These are phyloP conservation scores for Oreochromis niloticus DNA, from an alignment of 2,113 vertebrate genomes.

Conservation along the genomic window DNA sequence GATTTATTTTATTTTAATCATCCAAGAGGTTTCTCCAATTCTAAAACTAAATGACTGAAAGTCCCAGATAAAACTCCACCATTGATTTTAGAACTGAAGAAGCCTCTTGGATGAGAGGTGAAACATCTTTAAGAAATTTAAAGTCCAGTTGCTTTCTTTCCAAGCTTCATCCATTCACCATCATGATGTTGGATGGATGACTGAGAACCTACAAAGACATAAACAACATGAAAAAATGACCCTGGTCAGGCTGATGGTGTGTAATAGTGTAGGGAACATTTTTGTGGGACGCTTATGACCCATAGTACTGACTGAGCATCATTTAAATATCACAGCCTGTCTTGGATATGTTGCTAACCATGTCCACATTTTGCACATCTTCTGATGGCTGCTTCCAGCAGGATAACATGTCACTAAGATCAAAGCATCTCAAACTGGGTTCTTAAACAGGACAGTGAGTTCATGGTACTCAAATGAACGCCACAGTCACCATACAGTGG, in stretches of 20 bases:
- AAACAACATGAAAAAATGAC: too few species aligned
- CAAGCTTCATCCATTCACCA: background rate
- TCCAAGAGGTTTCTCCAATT: background rate
- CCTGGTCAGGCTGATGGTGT: too few species aligned
- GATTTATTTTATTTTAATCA: background rate
- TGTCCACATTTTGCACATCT: background rate
- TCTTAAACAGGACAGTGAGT: too few species aligned
- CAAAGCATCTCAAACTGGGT: too few species aligned
- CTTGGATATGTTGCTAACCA: too few species aligned
- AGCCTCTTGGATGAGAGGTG: background rate
- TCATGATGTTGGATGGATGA: too few species aligned
- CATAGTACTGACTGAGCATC: too few species aligned
- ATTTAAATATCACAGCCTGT: too few species aligned
- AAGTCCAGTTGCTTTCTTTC: background rate
- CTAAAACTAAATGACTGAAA: background rate
- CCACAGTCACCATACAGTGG: background rate
- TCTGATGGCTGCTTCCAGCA: background rate
- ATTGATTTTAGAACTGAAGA: background rate
- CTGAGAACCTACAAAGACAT: too few species aligned
- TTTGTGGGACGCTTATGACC: too few species aligned
- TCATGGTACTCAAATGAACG: background rate
- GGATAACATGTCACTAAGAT: background rate
- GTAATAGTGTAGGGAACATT: too few species aligned
- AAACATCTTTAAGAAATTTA: background rate
- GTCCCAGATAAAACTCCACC: background rate